Evolutionary conservation across 2,113 vertebrate genomes (phyloP), one percentile per base, ranked within the genome.

Genomic region (Cebidichthys violaceus): DNA sequence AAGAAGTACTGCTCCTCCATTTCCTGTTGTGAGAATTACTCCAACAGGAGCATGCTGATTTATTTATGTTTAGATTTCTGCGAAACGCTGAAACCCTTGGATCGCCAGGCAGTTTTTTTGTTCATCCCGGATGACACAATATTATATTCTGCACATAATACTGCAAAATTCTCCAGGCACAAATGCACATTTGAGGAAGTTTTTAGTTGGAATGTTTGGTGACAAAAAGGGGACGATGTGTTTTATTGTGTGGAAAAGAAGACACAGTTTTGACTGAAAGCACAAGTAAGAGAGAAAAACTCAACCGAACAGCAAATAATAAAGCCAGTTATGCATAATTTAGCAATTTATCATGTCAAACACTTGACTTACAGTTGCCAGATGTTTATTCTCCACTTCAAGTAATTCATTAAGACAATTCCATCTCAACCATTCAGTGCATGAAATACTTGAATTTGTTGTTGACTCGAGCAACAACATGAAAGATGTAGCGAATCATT

Each of bases 51-150:
- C 76, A 47, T 22, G 52, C 72, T 37, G 54, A 81, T 75, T 65
- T 47, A 24, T 77, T 70, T 85, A 89, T 88, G 90, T 92, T 76
- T 84, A 83, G 72, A 81, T 75, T 80, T 54, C 9, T 57, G 81
- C 31, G 84, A 64, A 79, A 82, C 27, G 33, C n/a, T 64, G 81
- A 85, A 39, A 47, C 2, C 0, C 13, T 69, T 41, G 37, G 39
- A 59, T 81, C 45, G 57, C 17, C 29, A 43, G 73, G 77, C 59
- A 10, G 45, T 4, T 61, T 59, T 84, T 82, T 65, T 18, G 20
- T 50, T 50, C 4, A 71, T 81, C 20, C 37, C 5, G 0, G 45
- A 82, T 60, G 72, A 82, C 74, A 31, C 37, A 75, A 70, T 43
- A 74, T 47, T 50, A 15, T 43, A 13, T 15, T 43, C 41, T 43